Conservation (phyloP, 2,797 vertebrate genomes). For the Echeneis naucrates region DNA sequence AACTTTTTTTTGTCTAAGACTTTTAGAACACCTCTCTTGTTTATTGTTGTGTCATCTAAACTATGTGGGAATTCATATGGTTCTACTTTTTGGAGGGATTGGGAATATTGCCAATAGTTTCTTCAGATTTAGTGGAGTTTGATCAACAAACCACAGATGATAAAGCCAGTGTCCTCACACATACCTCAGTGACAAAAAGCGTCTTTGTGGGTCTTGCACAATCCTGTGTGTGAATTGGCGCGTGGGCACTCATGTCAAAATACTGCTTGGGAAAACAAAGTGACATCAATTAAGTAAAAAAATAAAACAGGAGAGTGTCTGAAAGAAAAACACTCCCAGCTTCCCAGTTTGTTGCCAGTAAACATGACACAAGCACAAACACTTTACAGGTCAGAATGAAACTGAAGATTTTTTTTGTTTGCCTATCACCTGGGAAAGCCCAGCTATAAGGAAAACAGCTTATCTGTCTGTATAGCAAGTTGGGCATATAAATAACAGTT, state of each 20-base stretch:
- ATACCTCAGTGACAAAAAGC: not conserved
- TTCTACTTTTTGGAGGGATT: too few relatives aligned
- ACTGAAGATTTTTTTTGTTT: constrained; percentile 35
- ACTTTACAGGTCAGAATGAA: not conserved
- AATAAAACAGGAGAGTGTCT: not conserved
- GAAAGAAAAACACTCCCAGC: not conserved
- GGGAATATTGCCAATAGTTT: not conserved
- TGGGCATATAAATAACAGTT: constrained; percentile 67
- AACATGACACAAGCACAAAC: not conserved
- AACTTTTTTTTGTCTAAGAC: not conserved
- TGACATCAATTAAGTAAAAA: not conserved
- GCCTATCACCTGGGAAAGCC: constrained; percentile 25
- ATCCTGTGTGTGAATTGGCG: constrained; percentile 18
- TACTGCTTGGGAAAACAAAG: not conserved
- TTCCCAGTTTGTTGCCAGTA: not conserved
- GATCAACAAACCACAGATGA: not conserved
- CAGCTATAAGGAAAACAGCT: constrained; percentile 57
- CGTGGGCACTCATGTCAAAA: constrained; percentile 14
- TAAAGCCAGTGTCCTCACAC: not conserved
- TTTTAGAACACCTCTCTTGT: not conserved
- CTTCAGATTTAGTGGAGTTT: not conserved
- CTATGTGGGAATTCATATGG: not conserved
- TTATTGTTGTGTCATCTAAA: not conserved
- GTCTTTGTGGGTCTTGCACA: constrained; percentile 20
- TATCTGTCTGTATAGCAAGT: constrained; percentile 46